Conservation (phyloP, 2,797 vertebrate genomes). For the Paedocypris micromegethes region DNA sequence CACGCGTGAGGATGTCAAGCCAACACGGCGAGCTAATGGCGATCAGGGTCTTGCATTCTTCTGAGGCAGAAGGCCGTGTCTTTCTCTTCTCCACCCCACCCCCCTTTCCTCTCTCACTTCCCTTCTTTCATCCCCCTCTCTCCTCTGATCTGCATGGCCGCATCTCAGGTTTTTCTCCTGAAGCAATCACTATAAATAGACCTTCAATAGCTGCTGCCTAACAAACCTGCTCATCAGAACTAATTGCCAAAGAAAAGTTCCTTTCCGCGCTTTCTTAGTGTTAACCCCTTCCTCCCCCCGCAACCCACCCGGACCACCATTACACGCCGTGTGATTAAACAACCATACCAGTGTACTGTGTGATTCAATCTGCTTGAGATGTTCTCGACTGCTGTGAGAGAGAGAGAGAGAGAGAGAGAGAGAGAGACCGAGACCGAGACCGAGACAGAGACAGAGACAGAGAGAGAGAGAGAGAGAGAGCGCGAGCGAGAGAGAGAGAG, state of each 20-base stretch:
- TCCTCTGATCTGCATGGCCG: slow-evolving; percentile 51
- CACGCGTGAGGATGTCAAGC: too few species aligned
- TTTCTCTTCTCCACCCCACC: slow-evolving; percentile 20
- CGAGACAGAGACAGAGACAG: too few species aligned
- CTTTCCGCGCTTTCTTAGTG: slow-evolving; percentile 31
- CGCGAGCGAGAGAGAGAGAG: too few species aligned
- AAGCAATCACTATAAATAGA: slow-evolving; percentile 56
- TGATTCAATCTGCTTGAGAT: too few species aligned
- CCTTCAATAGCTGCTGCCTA: slow-evolving; percentile 50
- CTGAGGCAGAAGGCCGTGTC: slow-evolving; percentile 32
- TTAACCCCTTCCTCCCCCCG: slow-evolving; percentile 10
- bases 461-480: too few species aligned
- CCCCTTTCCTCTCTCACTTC: slow-evolving; percentile 34
- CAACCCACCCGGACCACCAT: not conserved
- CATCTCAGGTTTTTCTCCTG: slow-evolving; percentile 54
- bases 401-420: too few species aligned
- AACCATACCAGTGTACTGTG: too few species aligned
- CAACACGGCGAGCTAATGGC: too few species aligned
- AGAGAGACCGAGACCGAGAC: too few species aligned
- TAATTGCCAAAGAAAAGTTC: slow-evolving; percentile 55
- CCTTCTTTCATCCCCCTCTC: slow-evolving; percentile 20
- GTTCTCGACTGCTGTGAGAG: too few species aligned
- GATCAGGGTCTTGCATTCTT: slow-evolving; percentile 12
- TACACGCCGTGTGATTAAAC: too few species aligned
- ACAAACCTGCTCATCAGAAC: slow-evolving; percentile 57